Base-by-base conservation (phyloP, 2,888 invertebrate species). In the Chalcis sispes region DNA sequence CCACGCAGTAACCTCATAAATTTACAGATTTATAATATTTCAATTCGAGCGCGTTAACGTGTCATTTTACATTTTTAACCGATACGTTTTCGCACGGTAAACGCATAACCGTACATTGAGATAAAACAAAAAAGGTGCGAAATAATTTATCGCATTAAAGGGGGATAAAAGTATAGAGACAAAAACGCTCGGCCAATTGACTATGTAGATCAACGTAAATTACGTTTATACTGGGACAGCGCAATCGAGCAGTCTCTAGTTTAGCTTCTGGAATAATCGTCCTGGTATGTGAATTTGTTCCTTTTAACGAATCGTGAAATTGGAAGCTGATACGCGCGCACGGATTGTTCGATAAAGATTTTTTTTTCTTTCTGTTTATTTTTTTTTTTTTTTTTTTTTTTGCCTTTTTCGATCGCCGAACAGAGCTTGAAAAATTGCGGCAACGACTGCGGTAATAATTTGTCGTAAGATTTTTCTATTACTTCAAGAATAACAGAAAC, bases 231-330 rank as follows among this genome's bases (percentile, higher is more conserved):
- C 36, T 56, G 62, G 54, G 42, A 64, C 69, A 13, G 36, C n/a
- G 46, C 67, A 54, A 74, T 69, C 62, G 61, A 69, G 62, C 61
- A 46, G 27, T 56, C 23, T 56, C 46, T 62, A 20, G 67, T 69
- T 74, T 69, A 7, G 36, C 56, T 69, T 56, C 52, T 67, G 36
- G 42, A 74, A 74, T 67, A 67, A 8, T 74, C 52, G 52, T 29
- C 25, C 40, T 29, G n/a, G 5, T 10, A 2, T 58, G 32, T 27
- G 18, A 32, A 54, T 54, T 54, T 54, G 25, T 13, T 27, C 5
- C 15, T 18, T 59, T 8, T 42, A n/a, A 40, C 25, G 23, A 54
- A 1, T 3, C 1, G 27, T 13, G 15, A 54, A n/a, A 23, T 1
- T 2, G 50, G 23, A 50, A 50, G 15, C 23, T 23, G 23, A 50